Percentiles rank a stretch among this genome's conserved stretches.
Evolutionary conservation across 2,113 vertebrate genomes (phyloP).

Genomic region (Scortum barcoo): DNA sequence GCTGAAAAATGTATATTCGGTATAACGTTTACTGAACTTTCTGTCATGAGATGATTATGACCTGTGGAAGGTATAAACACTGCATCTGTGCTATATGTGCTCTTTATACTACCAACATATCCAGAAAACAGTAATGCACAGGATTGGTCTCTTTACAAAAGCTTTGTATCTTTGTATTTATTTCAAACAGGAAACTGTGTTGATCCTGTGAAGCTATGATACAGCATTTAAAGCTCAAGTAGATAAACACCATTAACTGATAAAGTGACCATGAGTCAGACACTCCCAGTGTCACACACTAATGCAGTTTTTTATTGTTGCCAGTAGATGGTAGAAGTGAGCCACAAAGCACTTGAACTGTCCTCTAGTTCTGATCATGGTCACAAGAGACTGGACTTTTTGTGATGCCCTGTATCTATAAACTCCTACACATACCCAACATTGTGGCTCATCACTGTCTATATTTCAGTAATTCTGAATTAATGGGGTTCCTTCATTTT

Average conservation of each 20-base stretch:
- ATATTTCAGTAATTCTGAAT: background rate
- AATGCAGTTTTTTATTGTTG: slow-evolving; percentile 3
- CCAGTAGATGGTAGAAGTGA: slow-evolving; percentile 62
- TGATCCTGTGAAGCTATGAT: no score
- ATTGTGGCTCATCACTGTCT: background rate
- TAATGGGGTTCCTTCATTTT: background rate
- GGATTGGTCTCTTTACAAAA: background rate
- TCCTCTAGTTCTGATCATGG: background rate
- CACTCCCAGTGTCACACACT: background rate
- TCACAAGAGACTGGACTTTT: background rate
- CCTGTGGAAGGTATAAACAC: background rate
- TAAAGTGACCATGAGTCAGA: slow-evolving; percentile 14
- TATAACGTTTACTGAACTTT: no score
- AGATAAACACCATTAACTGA: background rate
- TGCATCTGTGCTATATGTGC: background rate
- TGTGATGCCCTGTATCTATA: background rate
- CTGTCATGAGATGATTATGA: background rate
- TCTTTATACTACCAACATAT: background rate
- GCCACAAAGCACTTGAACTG: background rate
- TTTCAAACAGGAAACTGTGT: background rate
- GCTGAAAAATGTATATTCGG: no score
- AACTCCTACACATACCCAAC: background rate
- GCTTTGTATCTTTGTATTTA: background rate
- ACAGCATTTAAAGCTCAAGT: background rate
- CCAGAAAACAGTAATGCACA: background rate